These are phyloP conservation scores for Bubo blakistoni DNA, from an alignment of 2,113 vertebrate genomes.

Conservation along the genomic window DNA sequence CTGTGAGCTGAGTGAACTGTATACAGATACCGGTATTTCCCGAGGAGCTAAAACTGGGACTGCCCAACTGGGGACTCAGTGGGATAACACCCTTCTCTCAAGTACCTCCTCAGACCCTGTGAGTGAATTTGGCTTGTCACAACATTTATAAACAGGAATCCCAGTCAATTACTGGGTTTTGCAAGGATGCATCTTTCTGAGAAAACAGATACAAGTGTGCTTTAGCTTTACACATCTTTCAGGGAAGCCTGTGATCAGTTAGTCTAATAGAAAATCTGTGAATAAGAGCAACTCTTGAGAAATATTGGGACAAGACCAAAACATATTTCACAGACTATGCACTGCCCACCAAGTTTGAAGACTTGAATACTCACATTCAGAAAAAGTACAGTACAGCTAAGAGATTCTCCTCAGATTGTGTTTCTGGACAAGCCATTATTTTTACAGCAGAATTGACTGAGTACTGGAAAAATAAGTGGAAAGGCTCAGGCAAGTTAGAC, in stretches of 20 bases:
- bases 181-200: fast-evolving
- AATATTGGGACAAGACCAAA: background rate
- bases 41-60: background rate
- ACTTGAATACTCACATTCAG: background rate
- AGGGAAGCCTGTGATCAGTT: background rate
- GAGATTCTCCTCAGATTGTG: background rate
- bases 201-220: background rate
- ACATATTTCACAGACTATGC: background rate
- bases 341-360: background rate
- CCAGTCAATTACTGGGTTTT: background rate
- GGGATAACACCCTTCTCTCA: background rate
- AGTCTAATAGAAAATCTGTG: background rate
- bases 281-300: background rate
- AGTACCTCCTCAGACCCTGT: background rate
- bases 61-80: background rate
- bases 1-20: background rate
- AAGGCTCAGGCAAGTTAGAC: background rate
- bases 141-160: background rate
- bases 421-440: background rate
- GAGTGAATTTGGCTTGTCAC: background rate
- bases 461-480: background rate
- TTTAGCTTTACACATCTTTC: background rate
- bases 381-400: background rate
- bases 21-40: background rate
- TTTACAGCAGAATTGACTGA: background rate